A percentile compares a stretch with the other conserved stretches of the same genome.
Conservation (phyloP, 2,888 invertebrate genomes). For the Ctena decussata region DNA sequence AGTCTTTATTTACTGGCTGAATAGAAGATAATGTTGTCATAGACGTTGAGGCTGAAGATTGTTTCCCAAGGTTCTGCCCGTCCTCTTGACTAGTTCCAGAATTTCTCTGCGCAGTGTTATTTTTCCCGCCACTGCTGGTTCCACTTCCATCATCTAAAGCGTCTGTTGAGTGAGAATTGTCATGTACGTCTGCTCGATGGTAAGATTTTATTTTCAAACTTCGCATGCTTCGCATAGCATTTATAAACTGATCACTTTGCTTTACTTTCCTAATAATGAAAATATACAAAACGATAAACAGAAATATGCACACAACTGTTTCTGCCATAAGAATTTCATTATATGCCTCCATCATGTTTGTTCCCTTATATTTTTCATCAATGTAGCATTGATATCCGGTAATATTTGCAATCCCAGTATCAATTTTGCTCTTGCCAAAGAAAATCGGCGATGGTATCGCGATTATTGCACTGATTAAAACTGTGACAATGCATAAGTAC, state of each 20-base stretch:
- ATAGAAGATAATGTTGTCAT: neutral
- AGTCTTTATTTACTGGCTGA: neutral
- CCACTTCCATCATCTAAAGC: neutral
- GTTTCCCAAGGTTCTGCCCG: neutral
- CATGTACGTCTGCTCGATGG: neutral
- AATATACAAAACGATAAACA: slow-evolving; percentile 44
- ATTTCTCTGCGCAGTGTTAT: neutral
- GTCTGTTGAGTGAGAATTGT: slow-evolving; percentile 32
- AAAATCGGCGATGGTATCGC: slow-evolving; percentile 49
- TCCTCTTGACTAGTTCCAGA: neutral
- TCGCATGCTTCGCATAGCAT: slow-evolving; percentile 44
- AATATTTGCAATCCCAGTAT: slow-evolving; percentile 53
- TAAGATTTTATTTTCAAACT: neutral
- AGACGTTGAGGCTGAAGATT: neutral
- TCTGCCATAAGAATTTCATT: slow-evolving; percentile 36
- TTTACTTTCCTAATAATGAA: slow-evolving; percentile 55
- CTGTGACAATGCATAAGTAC: slow-evolving; percentile 31
- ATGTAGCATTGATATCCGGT: slow-evolving; percentile 59
- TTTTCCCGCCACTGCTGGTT: neutral
- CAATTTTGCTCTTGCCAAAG: slow-evolving; percentile 40
- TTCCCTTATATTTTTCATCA: slow-evolving; percentile 5
- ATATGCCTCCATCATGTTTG: slow-evolving; percentile 35
- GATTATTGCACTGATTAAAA: slow-evolving; percentile 44
- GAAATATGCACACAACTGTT: slow-evolving; percentile 37
- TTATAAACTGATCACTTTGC: slow-evolving; percentile 53